Conservation (phyloP, 2,888 invertebrate species). For the Nephrotoma guestfalica region DNA sequence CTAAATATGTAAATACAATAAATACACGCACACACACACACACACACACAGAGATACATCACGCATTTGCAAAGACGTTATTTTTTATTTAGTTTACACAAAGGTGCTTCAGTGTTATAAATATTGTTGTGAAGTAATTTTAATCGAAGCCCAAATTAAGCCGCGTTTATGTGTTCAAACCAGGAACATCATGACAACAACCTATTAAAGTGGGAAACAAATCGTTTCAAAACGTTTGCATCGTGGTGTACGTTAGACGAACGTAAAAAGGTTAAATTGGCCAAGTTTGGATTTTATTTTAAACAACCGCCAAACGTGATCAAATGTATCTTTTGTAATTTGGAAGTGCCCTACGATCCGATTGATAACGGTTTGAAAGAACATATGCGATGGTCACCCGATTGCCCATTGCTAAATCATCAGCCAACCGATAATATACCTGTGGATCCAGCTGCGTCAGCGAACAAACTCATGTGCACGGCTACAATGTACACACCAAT, state of each 20-base stretch:
- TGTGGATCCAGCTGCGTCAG: conserved; percentile 24
- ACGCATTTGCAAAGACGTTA: neutral
- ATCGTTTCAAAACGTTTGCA: neutral
- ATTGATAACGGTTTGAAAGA: conserved; percentile 68
- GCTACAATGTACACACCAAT: conserved; percentile 27
- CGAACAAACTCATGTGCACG: conserved; percentile 26
- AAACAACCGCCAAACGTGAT: conserved; percentile 61
- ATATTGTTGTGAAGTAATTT: neutral
- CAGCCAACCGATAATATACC: conserved; percentile 50
- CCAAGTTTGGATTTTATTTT: conserved; percentile 72
- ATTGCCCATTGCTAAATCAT: conserved; percentile 60
- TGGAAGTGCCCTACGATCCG: conserved; percentile 70
- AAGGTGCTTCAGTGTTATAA: neutral
- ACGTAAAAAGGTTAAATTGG: conserved; percentile 42
- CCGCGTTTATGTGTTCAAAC: neutral
- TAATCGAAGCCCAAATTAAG: neutral
- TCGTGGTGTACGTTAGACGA: conserved; percentile 40
- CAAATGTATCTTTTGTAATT: conserved; percentile 64
- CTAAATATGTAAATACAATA: neutral
- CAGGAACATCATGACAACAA: neutral
- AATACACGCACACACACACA: neutral
- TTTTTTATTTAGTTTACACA: neutral
- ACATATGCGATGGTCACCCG: conserved; percentile 66
- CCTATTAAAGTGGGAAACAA: neutral
- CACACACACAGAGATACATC: neutral